Base-by-base conservation (phyloP, 1,140 invertebrate species). In the Drosophila kanapiae region DNA sequence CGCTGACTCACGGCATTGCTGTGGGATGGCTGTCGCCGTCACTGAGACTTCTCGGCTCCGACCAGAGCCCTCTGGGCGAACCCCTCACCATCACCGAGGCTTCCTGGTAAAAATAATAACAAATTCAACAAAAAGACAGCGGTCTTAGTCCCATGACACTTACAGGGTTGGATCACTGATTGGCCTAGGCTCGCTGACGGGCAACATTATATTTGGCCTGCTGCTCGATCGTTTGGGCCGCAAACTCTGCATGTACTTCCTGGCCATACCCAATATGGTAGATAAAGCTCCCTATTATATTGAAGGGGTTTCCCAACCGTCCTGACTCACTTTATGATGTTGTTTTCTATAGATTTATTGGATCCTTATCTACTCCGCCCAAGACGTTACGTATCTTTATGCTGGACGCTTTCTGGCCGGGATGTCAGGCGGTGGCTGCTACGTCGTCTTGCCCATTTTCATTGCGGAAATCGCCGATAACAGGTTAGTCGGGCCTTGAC, bases 321-420 rank as follows among this genome's bases (percentile, higher is more conserved):
- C 9, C 14, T 87, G 60, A 82, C 23, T 82, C 64, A 72, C 42
- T 6, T 35, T 6, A 18, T 16, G 0, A 13, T 61, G 6, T 29
- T 29, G 8, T 27, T 47, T 35, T 53, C 6, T 43, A 42, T 63
- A 88, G 86, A 74, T 43, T 14, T 90, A 85, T 67, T 91, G 88
- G 88, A 78, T 91, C 60, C 79, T 91, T 47, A 87, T 92, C 63
- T 85, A 75, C 49, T 57, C 60, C 16, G 81, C 86, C 5, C 38
- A 85, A 69, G 69, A 91, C 76, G 84, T 92, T 8, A 75, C 56
- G 11, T 82, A 85, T 57, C 87, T 92, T 9, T 92, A 93, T 56
- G 77, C 92, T 9, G 93, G 92, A 3, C 83, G 93, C 23, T 92
- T 93, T 35, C 54, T 94, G 6, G 78, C 88, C 10, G 93, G 93